Percentiles rank a stretch among this genome's conserved stretches.
Evolutionary conservation across 2,888 invertebrate species (phyloP).

Genomic region (Acronicta psi): DNA sequence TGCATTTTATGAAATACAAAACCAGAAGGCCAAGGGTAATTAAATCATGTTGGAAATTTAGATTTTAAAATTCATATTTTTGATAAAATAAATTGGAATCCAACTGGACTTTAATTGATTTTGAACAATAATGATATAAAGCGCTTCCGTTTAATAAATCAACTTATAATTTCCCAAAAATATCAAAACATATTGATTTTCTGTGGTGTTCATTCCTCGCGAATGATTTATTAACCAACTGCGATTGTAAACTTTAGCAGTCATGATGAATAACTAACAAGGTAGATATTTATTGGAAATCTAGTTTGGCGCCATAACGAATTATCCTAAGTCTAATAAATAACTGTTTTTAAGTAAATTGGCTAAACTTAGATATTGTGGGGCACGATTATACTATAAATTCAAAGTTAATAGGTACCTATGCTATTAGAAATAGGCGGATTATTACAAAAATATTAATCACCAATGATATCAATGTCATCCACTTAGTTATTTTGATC

Average conservation of each 20-base stretch:
- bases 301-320: constrained; percentile 27
- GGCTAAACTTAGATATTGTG: constrained; percentile 7
- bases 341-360: constrained; percentile 26
- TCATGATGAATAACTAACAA: constrained; percentile 20
- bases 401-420: background rate
- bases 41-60: too few relatives aligned
- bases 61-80: too few relatives aligned
- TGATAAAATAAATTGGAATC: background rate
- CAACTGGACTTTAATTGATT: background rate
- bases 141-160: background rate
- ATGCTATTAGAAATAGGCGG: too few relatives aligned
- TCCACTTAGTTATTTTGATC: too few relatives aligned
- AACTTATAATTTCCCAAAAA: constrained; percentile 1
- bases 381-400: constrained; percentile 6
- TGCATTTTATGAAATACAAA: too few relatives aligned
- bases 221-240: constrained; percentile 19
- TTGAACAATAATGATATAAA: background rate
- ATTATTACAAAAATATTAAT: too few relatives aligned
- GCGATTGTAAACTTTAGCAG: constrained; percentile 18
- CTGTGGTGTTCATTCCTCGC: constrained; percentile 7
- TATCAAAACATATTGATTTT: constrained; percentile 13
- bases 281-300: constrained; percentile 16
- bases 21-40: too few relatives aligned
- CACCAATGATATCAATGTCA: too few relatives aligned
- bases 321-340: constrained; percentile 27